Base-by-base conservation (phyloP, 2,888 invertebrate genomes). In the Polyommatus icarus region DNA sequence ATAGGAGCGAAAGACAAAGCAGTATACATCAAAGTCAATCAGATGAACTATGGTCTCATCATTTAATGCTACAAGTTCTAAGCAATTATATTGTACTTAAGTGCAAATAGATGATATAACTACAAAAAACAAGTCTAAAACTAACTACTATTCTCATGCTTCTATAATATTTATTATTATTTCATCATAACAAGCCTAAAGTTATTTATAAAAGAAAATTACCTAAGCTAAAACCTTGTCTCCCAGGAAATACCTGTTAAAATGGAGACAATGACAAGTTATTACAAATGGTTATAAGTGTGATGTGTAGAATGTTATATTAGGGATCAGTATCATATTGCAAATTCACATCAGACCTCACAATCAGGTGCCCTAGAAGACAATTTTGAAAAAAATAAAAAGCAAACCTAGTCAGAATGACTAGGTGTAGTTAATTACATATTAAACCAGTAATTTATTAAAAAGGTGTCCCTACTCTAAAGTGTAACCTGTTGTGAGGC, bases 1-100 rank as follows among this genome's bases (percentile, higher is more conserved):
- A 91, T 95, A 95, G 95, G 94, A 94, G 86, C 86, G 85, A 86
- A 86, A 86, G 86, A 86, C 85, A 86, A 80, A 80, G 77, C 57
- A 76, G 76, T 78, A 79, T 83, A 82, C 86, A 86, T 85, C 86
- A 86, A 81, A 79, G 81, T 67, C 76, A 79, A 77, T 87, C 87
- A 87, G 87, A 83, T 86, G 87, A 87, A 87, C 87, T 87, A 87
- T 86, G 85, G 77, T 80, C 76, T 87, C 89, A 89, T 89, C 89
- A 89, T 82, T 77, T 46, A 24, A 61, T 3, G 0, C 40, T 40
- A 54, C 5, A 54, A 54, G 18, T 54, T 54, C 7, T 46, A 46
- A 46, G 46, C 46, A 46, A 18, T 54, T 54, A 18, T 54, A 5
- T 18, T 54, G 46, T 46, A 46, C 10, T 12, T 46, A 46, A 10